phyloP scores from a whole-genome alignment of 2,797 vertebrate genomes.

The Bovichtus diacanthus region DNA sequence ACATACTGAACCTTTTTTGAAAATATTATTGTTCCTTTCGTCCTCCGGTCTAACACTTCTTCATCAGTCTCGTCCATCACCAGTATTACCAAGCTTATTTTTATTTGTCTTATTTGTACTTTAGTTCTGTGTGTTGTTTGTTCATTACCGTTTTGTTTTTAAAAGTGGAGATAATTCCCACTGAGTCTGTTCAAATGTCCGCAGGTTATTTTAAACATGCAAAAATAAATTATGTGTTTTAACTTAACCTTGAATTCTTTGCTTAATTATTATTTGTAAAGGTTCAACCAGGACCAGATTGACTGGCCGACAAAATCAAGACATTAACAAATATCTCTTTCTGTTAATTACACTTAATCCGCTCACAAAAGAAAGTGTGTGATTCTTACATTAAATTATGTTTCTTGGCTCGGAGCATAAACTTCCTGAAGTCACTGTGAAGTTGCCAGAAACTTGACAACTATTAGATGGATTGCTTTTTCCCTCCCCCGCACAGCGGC shows the following conservation, averaged over 20 bases:
- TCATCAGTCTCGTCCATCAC: conserved; percentile 17
- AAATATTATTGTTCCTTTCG: neutral
- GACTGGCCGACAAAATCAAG: too few relatives aligned
- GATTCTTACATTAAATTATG: too few relatives aligned
- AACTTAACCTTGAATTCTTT: conserved; percentile 26
- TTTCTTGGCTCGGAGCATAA: too few relatives aligned
- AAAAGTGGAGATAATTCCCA: conserved; percentile 58
- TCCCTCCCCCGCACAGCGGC: too few relatives aligned
- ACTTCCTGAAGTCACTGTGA: too few relatives aligned
- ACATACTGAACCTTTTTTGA: conserved; percentile 61
- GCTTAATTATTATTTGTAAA: neutral
- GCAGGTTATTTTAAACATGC: conserved; percentile 56
- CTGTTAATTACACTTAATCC: too few relatives aligned
- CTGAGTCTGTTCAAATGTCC: conserved; percentile 60
- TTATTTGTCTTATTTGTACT: conserved; percentile 19
- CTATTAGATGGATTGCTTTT: too few relatives aligned
- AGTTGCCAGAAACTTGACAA: too few relatives aligned
- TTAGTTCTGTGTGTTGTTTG: conserved; percentile 46
- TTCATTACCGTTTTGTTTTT: conserved; percentile 34
- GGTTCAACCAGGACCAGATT: neutral
- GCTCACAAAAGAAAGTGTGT: too few relatives aligned
- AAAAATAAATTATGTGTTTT: conserved; percentile 69
- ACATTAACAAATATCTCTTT: too few relatives aligned
- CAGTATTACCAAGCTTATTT: conserved; percentile 57
- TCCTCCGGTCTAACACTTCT: conserved; percentile 1